Percentiles rank a stretch among this genome's conserved stretches.
Evolutionary conservation across 2,888 invertebrate species (phyloP).

Genomic region (Digitonthophagus gazella): DNA sequence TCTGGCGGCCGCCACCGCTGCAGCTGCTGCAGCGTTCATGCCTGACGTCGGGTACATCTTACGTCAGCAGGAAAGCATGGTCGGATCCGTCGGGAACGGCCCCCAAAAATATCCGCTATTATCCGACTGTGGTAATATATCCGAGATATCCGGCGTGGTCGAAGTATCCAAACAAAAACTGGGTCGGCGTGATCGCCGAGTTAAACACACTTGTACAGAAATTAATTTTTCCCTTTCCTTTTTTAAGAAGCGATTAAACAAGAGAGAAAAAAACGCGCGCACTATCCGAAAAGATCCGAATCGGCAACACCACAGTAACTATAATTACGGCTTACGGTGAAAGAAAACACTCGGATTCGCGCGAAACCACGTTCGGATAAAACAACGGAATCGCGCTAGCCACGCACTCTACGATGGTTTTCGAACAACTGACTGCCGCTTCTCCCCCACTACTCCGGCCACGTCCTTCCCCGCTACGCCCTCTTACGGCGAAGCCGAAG

Average conservation of each 20-base stretch:
- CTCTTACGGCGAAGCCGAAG: not conserved
- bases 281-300: not conserved
- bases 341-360: too few species aligned
- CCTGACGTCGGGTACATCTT: slow-evolving; percentile 84
- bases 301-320: not conserved
- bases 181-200: too few species aligned
- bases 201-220: too few species aligned
- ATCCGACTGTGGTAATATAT: slow-evolving; percentile 17
- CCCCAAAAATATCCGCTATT: slow-evolving; percentile 25
- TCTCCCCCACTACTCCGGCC: slow-evolving; percentile 31
- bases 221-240: too few species aligned
- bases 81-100: slow-evolving; percentile 26
- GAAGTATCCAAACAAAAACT: slow-evolving; percentile 23
- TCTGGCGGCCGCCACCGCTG: slow-evolving; percentile 80
- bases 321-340: not conserved
- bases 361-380: not conserved
- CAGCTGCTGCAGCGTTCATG: slow-evolving; percentile 84
- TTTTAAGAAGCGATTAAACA: too few species aligned
- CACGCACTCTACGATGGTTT: slow-evolving; percentile 38
- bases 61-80: slow-evolving; percentile 49
- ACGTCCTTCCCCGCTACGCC: slow-evolving; percentile 20
- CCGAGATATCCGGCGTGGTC: slow-evolving; percentile 14
- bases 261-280: too few species aligned
- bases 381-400: not conserved
- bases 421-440: slow-evolving; percentile 44